Evolutionary conservation across 2,113 vertebrate genomes (phyloP).

Genomic region (Pluvianellus socialis): DNA sequence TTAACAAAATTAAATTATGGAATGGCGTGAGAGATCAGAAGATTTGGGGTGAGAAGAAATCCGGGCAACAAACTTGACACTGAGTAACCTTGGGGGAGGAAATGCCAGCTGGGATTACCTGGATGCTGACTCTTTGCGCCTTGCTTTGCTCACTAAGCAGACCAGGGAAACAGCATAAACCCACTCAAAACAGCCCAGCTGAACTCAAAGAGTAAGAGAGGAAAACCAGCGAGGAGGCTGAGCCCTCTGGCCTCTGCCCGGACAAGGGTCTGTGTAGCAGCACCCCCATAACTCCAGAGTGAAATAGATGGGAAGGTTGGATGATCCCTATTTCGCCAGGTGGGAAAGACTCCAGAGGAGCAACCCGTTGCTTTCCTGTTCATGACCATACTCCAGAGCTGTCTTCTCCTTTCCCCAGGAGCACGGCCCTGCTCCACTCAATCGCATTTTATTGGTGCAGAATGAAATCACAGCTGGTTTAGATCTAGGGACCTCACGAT

Average conservation of each 20-base stretch:
- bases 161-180: not conserved
- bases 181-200: not conserved
- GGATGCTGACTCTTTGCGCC: not conserved
- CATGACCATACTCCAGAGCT: not conserved
- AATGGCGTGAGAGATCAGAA: not conserved
- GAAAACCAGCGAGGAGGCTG: not conserved
- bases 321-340: rapidly evolving
- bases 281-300: rapidly evolving
- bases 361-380: not conserved
- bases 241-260: not conserved
- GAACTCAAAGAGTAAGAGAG: not conserved
- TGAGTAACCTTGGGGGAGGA: not conserved
- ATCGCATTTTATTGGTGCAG: not conserved
- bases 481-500: slow-evolving; percentile 11
- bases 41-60: not conserved
- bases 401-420: not conserved
- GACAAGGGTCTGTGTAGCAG: not conserved
- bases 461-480: slow-evolving; percentile 53
- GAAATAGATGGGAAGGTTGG: not conserved
- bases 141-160: not conserved
- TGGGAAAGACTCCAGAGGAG: not conserved
- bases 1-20: not conserved
- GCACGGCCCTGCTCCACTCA: not conserved
- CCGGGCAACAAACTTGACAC: not conserved
- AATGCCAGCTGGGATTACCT: not conserved